Conservation (phyloP, 2,113 vertebrate species). For the Hipposideros armiger region DNA sequence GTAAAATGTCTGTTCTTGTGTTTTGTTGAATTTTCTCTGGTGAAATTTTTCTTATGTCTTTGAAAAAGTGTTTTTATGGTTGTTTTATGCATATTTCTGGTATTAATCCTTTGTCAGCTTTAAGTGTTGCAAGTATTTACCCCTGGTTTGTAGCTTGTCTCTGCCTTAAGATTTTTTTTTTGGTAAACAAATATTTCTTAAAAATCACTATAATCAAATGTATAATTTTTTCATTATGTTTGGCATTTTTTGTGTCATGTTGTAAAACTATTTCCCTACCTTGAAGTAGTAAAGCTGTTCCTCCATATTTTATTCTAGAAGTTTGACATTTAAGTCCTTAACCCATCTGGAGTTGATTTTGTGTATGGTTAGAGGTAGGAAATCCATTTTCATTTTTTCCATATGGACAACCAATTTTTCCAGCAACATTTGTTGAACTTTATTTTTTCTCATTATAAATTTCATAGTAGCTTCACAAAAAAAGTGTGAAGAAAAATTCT, state of each 20-base stretch:
- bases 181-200: constrained; percentile 24
- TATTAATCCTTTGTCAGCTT: constrained; percentile 6
- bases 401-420: constrained; percentile 72
- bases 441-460: constrained; percentile 63
- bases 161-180: neutral
- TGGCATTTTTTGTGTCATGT: constrained; percentile 55
- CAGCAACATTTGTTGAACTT: constrained; percentile 58
- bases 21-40: neutral
- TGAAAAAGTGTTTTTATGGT: neutral
- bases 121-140: neutral
- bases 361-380: constrained; percentile 66
- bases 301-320: constrained; percentile 64
- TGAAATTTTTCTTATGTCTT: neutral
- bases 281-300: constrained; percentile 61
- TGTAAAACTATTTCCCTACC: constrained; percentile 63
- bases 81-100: neutral
- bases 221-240: constrained; percentile 54
- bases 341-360: constrained; percentile 81
- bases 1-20: neutral
- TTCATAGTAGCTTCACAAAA: neutral
- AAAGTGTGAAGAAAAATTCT: neutral
- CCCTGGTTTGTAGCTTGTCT: neutral
- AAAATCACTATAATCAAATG: constrained; percentile 19
- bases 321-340: constrained; percentile 76
- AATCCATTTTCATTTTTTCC: constrained; percentile 78